Conservation (phyloP, 2,113 vertebrate species). For the Redunca redunca region DNA sequence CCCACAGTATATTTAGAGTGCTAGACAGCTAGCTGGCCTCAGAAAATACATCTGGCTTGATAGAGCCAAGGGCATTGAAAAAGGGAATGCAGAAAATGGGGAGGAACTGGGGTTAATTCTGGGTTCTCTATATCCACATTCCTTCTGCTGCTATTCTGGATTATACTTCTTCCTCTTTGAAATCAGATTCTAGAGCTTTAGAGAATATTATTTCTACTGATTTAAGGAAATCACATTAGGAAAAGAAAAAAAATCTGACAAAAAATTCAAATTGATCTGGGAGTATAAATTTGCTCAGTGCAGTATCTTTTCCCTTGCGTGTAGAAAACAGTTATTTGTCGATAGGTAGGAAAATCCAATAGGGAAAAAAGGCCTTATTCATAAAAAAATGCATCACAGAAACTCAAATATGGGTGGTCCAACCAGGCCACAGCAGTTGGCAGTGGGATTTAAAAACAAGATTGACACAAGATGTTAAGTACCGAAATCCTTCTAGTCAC, state of each 20-base stretch:
- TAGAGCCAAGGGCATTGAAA: not conserved
- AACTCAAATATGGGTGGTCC: slow-evolving; percentile 8
- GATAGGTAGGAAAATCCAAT: not conserved
- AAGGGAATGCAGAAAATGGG: not conserved
- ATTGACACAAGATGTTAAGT: slow-evolving; percentile 45
- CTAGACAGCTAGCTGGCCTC: not conserved
- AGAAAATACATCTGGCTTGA: not conserved
- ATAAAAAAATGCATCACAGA: not conserved
- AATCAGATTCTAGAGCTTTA: not conserved
- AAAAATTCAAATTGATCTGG: not conserved
- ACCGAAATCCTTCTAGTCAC: slow-evolving; percentile 6
- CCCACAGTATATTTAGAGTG: not conserved
- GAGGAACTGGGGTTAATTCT: not conserved
- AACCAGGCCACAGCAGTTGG: not conserved
- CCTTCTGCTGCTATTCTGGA: not conserved
- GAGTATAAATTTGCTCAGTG: not conserved
- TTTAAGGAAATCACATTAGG: not conserved
- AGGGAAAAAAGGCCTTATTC: not conserved
- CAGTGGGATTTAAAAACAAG: slow-evolving; percentile 4
- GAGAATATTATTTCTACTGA: not conserved
- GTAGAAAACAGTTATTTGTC: not conserved
- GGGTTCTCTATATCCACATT: not conserved
- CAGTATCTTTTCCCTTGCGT: not conserved
- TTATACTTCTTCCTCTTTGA: not conserved
- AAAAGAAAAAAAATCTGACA: not conserved